phyloP scores from a whole-genome alignment of 2,113 vertebrate genomes.

The Pholis gunnellus region DNA sequence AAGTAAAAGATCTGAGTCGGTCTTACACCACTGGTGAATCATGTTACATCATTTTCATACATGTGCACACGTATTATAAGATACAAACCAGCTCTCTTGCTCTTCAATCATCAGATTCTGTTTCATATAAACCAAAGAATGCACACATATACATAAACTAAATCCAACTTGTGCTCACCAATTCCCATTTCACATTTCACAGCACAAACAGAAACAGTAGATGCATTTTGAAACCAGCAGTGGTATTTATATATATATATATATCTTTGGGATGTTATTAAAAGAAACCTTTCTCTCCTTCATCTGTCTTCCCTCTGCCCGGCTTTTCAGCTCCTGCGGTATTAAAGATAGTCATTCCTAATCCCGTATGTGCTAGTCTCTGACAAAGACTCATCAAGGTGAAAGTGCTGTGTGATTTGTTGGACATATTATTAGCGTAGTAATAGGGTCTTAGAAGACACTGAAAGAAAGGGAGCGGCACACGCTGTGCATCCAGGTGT shows the following conservation, averaged over 20 bases:
- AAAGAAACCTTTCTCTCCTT: conserved; percentile 24
- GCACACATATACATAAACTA: neutral
- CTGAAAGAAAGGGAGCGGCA: conserved; percentile 28
- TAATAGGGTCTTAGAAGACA: conserved; percentile 57
- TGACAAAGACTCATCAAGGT: conserved; percentile 60
- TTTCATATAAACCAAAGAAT: neutral
- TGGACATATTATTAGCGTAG: conserved; percentile 60
- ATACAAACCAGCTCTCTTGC: no score
- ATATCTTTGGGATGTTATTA: conserved; percentile 43
- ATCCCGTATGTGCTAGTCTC: conserved; percentile 47
- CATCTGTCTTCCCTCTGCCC: conserved; percentile 26
- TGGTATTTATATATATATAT: conserved; percentile 28
- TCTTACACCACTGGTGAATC: neutral
- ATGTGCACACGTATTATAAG: neutral
- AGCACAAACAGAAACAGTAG: neutral
- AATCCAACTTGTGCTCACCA: neutral
- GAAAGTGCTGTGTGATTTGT: conserved; percentile 55
- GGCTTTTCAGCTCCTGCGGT: conserved; percentile 36
- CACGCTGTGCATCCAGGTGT: conserved; percentile 74
- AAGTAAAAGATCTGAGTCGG: neutral
- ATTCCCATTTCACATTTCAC: conserved; percentile 4
- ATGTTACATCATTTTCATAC: neutral
- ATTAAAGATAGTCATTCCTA: conserved; percentile 62
- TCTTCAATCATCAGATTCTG: neutral
- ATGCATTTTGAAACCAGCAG: conserved; percentile 13